Conservation (phyloP, 2,888 invertebrate species). For the Andricus curvator region DNA sequence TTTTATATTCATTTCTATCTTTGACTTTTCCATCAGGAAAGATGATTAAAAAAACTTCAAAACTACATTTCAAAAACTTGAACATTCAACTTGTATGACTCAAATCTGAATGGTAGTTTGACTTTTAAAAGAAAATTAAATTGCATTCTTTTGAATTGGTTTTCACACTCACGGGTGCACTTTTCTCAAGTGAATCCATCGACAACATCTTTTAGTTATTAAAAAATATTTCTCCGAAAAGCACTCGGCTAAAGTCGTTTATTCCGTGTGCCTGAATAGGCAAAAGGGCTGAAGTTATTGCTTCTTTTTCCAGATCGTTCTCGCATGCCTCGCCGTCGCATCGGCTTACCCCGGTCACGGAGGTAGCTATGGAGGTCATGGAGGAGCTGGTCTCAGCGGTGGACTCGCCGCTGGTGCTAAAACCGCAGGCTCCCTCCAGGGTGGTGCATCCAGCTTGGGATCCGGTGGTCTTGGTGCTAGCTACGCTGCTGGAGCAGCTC, state of each 20-base stretch:
- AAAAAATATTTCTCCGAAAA: background rate
- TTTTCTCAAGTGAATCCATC: background rate
- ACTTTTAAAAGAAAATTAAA: background rate
- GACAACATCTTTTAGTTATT: background rate
- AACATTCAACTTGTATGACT: too few relatives aligned
- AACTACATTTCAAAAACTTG: background rate
- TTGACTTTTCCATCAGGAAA: background rate
- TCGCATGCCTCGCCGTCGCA: slow-evolving; percentile 77
- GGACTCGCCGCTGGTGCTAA: slow-evolving; percentile 76
- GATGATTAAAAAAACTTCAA: background rate
- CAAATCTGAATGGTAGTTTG: background rate
- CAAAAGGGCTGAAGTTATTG: slow-evolving; percentile 2
- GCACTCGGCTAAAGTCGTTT: background rate
- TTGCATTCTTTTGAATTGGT: background rate
- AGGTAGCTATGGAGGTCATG: slow-evolving; percentile 54
- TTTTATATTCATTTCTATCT: background rate
- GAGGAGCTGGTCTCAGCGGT: slow-evolving; percentile 74
- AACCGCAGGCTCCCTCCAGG: slow-evolving; percentile 75
- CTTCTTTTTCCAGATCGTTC: slow-evolving; percentile 70
- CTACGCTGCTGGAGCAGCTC: slow-evolving; percentile 76
- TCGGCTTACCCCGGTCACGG: slow-evolving; percentile 76
- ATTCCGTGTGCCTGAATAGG: background rate
- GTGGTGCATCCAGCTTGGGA: slow-evolving; percentile 77
- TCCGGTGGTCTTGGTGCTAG: slow-evolving; percentile 76
- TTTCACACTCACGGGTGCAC: background rate